Base-by-base conservation (phyloP, 2,113 vertebrate genomes). In the Peromyscus californicus region DNA sequence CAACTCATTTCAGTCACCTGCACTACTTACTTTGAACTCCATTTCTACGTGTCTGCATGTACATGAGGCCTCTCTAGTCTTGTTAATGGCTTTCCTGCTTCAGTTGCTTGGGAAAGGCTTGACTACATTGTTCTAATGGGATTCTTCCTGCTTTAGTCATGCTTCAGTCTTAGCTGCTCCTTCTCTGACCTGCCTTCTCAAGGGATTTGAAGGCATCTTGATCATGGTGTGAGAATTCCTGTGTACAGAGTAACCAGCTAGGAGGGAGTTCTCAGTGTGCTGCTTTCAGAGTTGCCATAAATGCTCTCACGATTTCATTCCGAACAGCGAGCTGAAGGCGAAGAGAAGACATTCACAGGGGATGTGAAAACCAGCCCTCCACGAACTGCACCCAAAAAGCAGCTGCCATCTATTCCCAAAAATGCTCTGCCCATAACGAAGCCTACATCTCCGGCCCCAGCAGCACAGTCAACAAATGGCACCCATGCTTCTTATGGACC, bases 401-500 rank as follows among this genome's bases (percentile, higher is more conserved):
- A 99, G 98, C 99, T 99, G 98, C 99, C 99, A 84, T 99, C 99
- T 48, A 99, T 99, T 98, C 99, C 99, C 94, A 99, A 99, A 98
- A 99, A 99, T 98, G 99, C 99, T 72, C 93, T 99, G 97, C 99
- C 99, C 31, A 98, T 99, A 97, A 99, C 99, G 12, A 99, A 99
- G 96, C 99, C 99, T 8, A 96, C 99, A 7, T 99, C 99, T 33
- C 98, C 99, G 19, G 99, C 99, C 76, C 75, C 98, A 0, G 99
- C 99, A 0, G 98, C 98, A 22, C 99, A 99, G 97, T 99, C 99
- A 11, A 98, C 99, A 67, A 99, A 99, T 86, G 99, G 99, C 97
- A 99, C 99, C 1, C 99, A 99, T 1, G 99, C 99, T 65, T 99
- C 99, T 19, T 99, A 99, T 0, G 99, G 99, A 24, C 99, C 99